Conservation (phyloP, 1,140 invertebrate species). For the Euwallacea fornicatus region DNA sequence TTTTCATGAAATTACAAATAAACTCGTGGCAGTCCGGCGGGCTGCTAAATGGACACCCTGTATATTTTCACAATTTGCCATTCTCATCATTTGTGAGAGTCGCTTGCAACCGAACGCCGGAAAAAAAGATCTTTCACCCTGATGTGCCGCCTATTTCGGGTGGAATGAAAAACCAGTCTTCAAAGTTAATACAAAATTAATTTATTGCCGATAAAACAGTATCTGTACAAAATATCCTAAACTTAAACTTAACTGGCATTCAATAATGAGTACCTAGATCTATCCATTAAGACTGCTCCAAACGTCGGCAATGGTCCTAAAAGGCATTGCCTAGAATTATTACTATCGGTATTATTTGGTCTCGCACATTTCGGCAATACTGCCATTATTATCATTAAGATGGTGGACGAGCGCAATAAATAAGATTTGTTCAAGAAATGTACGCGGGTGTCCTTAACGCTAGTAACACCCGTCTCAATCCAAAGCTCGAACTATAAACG, state of each 20-base stretch:
- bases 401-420: neutral
- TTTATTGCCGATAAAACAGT: constrained; percentile 18
- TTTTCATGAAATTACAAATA: too few species aligned
- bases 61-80: too few species aligned
- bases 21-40: too few species aligned
- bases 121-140: too few species aligned
- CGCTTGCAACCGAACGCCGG: too few species aligned
- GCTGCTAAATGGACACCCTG: too few species aligned
- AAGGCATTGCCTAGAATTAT: neutral
- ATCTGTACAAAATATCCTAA: constrained; percentile 30
- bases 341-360: neutral
- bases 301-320: neutral
- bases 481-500: neutral
- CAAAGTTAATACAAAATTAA: constrained; percentile 23
- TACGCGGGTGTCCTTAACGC: too few species aligned
- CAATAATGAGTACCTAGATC: constrained; percentile 8
- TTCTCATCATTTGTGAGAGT: too few species aligned
- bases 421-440: neutral
- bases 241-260: constrained; percentile 13
- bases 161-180: too few species aligned
- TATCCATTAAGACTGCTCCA: neutral
- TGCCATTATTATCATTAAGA: too few species aligned
- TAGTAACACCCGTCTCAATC: neutral
- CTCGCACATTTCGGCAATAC: too few species aligned
- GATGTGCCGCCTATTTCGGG: too few species aligned